A percentile compares a stretch with the other conserved stretches of the same genome.
Conservation (phyloP, 2,797 vertebrate species). For the Mormyrops boulengeri region DNA sequence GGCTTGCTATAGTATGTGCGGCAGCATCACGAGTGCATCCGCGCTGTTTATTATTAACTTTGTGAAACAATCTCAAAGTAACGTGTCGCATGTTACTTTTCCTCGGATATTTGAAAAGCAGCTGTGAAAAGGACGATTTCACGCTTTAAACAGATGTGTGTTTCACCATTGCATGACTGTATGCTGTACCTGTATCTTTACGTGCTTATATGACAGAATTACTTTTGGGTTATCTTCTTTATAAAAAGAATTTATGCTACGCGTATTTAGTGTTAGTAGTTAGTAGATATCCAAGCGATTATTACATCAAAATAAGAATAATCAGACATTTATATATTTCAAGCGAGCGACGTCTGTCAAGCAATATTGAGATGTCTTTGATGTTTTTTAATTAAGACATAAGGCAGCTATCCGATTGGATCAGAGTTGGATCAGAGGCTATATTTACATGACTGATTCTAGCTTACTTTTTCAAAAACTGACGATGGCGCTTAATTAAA, state of each 20-base stretch:
- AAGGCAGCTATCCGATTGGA: not conserved
- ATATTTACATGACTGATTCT: not conserved
- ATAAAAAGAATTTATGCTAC: not conserved
- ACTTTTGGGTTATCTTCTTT: not conserved
- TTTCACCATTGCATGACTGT: not conserved
- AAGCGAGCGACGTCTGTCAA: not conserved
- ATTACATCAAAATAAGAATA: not conserved
- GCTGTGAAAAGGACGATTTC: not conserved
- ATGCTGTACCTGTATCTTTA: not conserved
- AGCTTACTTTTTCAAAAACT: not conserved
- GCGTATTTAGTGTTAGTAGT: not conserved
- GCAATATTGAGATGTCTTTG: not conserved
- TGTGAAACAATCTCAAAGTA: slow-evolving; percentile 4
- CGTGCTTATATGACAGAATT: not conserved
- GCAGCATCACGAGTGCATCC: not conserved
- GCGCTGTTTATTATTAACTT: slow-evolving; percentile 3
- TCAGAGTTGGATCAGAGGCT: not conserved
- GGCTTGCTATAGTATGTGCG: not conserved
- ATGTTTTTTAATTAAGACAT: not conserved
- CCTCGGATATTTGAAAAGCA: not conserved
- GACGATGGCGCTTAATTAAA: not conserved
- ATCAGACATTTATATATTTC: not conserved
- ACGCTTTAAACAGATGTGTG: not conserved
- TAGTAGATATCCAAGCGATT: not conserved
- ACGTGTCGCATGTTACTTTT: not conserved